Evolutionary conservation across 1,140 invertebrate species (phyloP).

Genomic region (Drosophila gunungcola): DNA sequence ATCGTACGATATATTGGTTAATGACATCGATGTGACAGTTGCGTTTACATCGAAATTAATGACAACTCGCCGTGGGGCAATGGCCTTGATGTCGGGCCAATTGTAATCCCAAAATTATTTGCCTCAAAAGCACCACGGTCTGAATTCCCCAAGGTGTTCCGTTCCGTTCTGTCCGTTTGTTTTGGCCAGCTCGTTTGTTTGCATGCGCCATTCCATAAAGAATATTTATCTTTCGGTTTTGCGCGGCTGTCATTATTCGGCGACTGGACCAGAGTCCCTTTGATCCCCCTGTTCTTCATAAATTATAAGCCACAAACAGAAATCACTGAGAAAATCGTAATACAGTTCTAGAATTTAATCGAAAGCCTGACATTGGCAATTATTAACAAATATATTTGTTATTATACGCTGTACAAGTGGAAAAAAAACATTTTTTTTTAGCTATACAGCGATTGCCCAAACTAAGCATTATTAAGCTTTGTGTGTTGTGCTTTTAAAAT

Average conservation of each 20-base stretch:
- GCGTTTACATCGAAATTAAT: conserved; percentile 8
- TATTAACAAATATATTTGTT: no score
- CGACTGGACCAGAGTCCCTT: conserved; percentile 54
- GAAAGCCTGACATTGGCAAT: no score
- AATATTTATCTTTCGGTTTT: conserved; percentile 51
- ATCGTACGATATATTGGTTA: conserved; percentile 20
- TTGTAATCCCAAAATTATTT: conserved; percentile 29
- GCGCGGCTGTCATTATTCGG: conserved; percentile 68
- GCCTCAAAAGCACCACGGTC: conserved; percentile 7
- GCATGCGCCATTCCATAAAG: conserved; percentile 53
- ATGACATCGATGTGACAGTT: conserved; percentile 20
- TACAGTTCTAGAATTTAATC: not conserved
- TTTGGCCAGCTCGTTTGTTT: conserved; percentile 34
- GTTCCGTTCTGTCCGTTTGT: conserved; percentile 1
- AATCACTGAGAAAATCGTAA: not conserved
- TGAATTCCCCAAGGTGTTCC: conserved; percentile 27
- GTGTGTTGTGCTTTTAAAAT: not conserved
- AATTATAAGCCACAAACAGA: conserved; percentile 43
- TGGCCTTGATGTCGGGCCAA: conserved; percentile 12
- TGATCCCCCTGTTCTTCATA: conserved; percentile 41
- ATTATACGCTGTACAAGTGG: no score
- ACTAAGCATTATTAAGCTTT: no score
- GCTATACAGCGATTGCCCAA: not conserved
- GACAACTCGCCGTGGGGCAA: not conserved
- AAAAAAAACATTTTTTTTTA: no score